Evolutionary conservation across 2,888 invertebrate species (phyloP).

Genomic region (Diplolepis rosae): DNA sequence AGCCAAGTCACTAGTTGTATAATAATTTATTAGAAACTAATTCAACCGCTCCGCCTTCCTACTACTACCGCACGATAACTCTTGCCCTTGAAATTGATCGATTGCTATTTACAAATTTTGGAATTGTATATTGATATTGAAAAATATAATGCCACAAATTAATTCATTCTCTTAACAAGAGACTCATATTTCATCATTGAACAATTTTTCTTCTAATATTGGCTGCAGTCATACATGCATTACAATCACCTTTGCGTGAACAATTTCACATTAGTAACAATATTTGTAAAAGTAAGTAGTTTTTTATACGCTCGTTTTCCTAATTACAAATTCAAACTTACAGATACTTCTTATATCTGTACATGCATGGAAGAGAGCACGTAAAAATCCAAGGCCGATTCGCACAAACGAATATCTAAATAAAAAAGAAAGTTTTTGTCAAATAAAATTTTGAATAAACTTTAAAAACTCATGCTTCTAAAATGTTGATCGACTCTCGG

Average conservation of each 20-base stretch:
- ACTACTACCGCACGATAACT: neutral
- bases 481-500: neutral
- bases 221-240: conserved; percentile 41
- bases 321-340: conserved; percentile 46
- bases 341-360: conserved; percentile 44
- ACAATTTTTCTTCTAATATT: conserved; percentile 34
- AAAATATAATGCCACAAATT: too few species aligned
- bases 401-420: neutral
- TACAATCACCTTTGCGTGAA: neutral
- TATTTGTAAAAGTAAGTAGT: neutral
- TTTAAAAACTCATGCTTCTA: neutral
- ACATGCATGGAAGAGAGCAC: conserved; percentile 49
- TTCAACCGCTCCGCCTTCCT: neutral
- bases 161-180: too few species aligned
- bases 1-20: neutral
- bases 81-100: neutral
- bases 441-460: neutral
- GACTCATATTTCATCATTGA: neutral
- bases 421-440: neutral
- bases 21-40: neutral
- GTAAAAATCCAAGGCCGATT: neutral
- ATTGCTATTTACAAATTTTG: conserved; percentile 13
- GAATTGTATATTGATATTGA: too few species aligned
- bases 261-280: neutral
- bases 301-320: neutral